A percentile compares a stretch with the other conserved stretches of the same genome.
Conservation (phyloP, 1,140 invertebrate genomes). For the Danaus melanippus region DNA sequence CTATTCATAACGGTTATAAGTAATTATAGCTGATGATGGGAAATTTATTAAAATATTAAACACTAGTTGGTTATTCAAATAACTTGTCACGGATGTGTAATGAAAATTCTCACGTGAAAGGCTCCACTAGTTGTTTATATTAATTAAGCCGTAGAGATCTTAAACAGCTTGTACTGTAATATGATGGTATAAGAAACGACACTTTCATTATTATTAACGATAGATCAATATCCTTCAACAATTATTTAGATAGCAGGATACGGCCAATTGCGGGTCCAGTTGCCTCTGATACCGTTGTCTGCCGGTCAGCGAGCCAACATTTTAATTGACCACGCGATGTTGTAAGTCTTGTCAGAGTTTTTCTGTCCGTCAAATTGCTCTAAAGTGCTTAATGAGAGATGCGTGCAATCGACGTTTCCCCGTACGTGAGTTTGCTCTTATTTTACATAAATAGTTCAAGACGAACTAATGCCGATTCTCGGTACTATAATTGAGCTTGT, state of each 20-base stretch:
- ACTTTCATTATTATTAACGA: conserved; percentile 21
- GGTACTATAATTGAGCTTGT: conserved; percentile 68
- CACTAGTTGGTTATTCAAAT: too few relatives aligned
- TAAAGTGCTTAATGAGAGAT: conserved; percentile 71
- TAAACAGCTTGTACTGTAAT: conserved; percentile 2
- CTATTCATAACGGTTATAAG: too few relatives aligned
- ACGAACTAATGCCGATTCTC: conserved; percentile 69
- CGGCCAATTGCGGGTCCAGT: conserved; percentile 47
- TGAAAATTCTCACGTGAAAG: too few relatives aligned
- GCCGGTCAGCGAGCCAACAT: conserved; percentile 44
- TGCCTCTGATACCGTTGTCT: conserved; percentile 53
- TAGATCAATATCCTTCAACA: conserved; percentile 24
- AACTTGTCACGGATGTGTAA: too few relatives aligned
- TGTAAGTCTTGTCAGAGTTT: conserved; percentile 59
- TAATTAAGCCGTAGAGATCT: too few relatives aligned
- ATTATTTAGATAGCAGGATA: conserved; percentile 48
- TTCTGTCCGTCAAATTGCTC: conserved; percentile 65
- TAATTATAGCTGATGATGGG: too few relatives aligned
- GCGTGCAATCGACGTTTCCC: conserved; percentile 69
- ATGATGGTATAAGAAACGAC: conserved; percentile 14
- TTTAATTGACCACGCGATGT: conserved; percentile 71
- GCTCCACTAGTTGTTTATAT: too few relatives aligned
- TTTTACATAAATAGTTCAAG: conserved; percentile 70
- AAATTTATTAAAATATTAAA: too few relatives aligned
- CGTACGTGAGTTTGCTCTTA: conserved; percentile 63